A percentile compares a stretch with the other conserved stretches of the same genome.
phyloP scores from a whole-genome alignment of 2,797 vertebrate genomes.

The Bovichtus variegatus region DNA sequence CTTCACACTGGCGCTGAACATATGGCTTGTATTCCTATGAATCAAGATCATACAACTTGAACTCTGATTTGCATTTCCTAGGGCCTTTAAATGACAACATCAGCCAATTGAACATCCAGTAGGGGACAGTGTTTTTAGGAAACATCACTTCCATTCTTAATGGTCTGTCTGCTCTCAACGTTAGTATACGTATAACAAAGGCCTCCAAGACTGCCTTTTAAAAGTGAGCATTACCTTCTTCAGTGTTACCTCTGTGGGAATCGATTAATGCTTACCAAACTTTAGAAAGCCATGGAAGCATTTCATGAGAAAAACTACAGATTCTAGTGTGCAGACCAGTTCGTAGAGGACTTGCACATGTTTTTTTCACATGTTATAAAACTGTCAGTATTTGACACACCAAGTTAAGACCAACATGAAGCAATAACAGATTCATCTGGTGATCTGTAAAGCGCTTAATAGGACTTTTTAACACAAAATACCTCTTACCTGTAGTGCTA shows the following conservation, averaged over 20 bases:
- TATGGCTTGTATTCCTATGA: neutral
- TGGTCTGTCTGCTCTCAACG: neutral
- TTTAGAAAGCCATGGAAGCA: neutral
- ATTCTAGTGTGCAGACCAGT: neutral
- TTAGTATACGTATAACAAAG: neutral
- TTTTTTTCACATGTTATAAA: neutral
- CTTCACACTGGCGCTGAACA: neutral
- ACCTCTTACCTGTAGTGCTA: too few relatives aligned
- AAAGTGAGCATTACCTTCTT: neutral
- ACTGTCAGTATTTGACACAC: neutral
- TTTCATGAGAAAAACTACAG: neutral
- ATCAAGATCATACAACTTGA: neutral
- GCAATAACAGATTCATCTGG: neutral
- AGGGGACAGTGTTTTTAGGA: neutral
- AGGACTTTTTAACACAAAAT: too few relatives aligned
- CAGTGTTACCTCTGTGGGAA: neutral
- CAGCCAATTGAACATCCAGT: neutral
- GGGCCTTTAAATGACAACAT: neutral
- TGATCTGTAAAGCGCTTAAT: neutral
- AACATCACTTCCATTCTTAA: neutral
- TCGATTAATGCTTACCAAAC: neutral
- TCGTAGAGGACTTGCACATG: neutral
- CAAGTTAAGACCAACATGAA: neutral
- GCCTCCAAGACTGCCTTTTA: neutral
- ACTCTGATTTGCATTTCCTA: neutral